Percentiles rank a stretch among this genome's conserved stretches.
Conservation (phyloP, 2,113 vertebrate genomes). For the Nannobrachium achirus region DNA sequence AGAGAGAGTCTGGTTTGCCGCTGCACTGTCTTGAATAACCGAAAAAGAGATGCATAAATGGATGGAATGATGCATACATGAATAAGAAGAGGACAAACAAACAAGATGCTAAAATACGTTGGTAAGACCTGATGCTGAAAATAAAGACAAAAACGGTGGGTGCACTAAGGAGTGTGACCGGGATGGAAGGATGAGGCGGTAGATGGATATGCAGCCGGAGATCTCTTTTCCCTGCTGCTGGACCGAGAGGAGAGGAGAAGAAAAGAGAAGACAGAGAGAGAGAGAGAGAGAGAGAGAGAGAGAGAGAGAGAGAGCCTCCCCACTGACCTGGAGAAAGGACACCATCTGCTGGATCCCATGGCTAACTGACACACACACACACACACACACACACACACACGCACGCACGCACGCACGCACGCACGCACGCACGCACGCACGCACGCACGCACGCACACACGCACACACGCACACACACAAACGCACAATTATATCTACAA, state of each 20-base stretch:
- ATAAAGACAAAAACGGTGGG: constrained; percentile 4
- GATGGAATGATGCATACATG: constrained; percentile 25
- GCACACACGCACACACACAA: constrained; percentile 6
- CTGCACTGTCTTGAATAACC: constrained; percentile 62
- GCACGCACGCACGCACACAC: not conserved
- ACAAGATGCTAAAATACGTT: no score
- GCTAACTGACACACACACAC: constrained; percentile 68
- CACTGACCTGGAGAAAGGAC: constrained; percentile 86
- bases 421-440: constrained; percentile 1
- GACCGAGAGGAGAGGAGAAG: constrained; percentile 7
- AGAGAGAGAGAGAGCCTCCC: constrained; percentile 63
- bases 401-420: not conserved
- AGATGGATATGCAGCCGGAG: constrained; percentile 11
- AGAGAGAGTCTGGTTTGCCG: constrained; percentile 72
- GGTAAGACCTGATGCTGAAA: no score
- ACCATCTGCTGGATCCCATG: constrained; percentile 90
- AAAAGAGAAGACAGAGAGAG: not conserved
- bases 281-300: not conserved
- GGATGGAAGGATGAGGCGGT: constrained; percentile 13
- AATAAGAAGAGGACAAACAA: no score
- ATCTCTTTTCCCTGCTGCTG: constrained; percentile 35
- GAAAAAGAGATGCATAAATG: constrained; percentile 31
- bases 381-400: constrained; percentile 6
- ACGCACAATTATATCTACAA: not conserved
- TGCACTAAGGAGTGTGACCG: not conserved